Evolutionary conservation across 2,888 invertebrate genomes (phyloP), one percentile per base, ranked within the genome.

Genomic region (Ramazzottius varieornatus): DNA sequence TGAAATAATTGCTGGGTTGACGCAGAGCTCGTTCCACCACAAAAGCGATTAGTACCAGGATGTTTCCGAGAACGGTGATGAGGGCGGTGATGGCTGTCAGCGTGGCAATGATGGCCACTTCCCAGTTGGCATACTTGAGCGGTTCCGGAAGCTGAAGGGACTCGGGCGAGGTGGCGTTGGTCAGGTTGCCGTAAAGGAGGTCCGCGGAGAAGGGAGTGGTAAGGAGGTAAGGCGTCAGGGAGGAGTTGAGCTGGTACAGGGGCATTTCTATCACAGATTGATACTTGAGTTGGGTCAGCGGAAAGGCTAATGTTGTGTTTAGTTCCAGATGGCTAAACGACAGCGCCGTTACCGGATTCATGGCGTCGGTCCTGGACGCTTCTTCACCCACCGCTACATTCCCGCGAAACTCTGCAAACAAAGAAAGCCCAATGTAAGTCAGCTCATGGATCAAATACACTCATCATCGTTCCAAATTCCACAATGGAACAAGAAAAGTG

Each of bases 1-100:
- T 94, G 81, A 96, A 98, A 80, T 96, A 98, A 80, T 98, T 98
- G 77, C 93, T 93, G 33, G 98, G 96, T 75, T 96, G 94, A 66
- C 98, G 78, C 69, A 82, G 81, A 69, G 86, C 86, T 67, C 92
- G 80, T 77, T 93, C 94, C 63, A 94, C 88, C 68, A 92, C 85
- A 77, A 96, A 96, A 63, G 93, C 91, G 70, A 93, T 79, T 66
- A 96, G 82, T 66, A 96, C 94, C 68, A 98, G 82, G 66, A 94
- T 87, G 75, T 98, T 98, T 66, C 98, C 98, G 4, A 64, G 65
- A 8, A 94, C 86, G 0, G 94, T 94, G 69, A 93, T 80, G 63
- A 94, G 80, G 71, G 92, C 91, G 75, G 91, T 90, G 68, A 89
- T 79, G 33, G 86, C 84, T 69, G 93, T 81, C 72, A 87, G 84